These are phyloP conservation scores for Melospiza georgiana DNA, from an alignment of 2,113 vertebrate species.

Conservation along the genomic window DNA sequence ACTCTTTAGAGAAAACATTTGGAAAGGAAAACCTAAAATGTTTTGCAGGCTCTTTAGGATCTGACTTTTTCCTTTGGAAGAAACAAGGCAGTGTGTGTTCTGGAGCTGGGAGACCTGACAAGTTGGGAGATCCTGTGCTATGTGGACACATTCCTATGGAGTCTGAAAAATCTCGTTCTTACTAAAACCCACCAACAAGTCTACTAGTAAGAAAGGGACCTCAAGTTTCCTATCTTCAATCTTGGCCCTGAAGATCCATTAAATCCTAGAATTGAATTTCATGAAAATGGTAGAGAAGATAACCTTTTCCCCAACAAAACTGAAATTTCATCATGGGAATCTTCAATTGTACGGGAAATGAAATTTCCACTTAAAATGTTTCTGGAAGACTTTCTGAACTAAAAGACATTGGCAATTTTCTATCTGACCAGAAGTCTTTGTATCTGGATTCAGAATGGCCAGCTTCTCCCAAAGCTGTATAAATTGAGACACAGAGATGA, in stretches of 20 bases:
- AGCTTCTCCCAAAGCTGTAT: neutral
- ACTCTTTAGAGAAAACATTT: neutral
- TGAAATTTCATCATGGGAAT: neutral
- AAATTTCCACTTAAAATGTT: neutral
- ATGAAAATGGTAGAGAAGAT: neutral
- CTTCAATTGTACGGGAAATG: neutral
- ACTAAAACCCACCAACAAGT: neutral
- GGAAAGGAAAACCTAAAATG: neutral
- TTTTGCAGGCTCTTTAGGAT: neutral
- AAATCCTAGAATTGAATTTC: neutral
- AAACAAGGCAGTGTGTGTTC: neutral
- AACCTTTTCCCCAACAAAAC: accelerated
- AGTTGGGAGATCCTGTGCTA: neutral
- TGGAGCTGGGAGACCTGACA: neutral
- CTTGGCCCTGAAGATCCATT: neutral
- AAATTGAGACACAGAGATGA: neutral
- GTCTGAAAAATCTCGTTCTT: neutral
- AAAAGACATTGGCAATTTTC: neutral
- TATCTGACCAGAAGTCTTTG: neutral
- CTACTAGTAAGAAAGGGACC: neutral
- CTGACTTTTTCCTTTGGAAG: neutral
- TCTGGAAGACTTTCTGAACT: neutral
- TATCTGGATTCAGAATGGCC: neutral
- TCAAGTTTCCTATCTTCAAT: neutral
- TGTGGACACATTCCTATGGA: neutral